Base-by-base conservation (phyloP, 2,888 invertebrate species). In the Tineola bisselliella region DNA sequence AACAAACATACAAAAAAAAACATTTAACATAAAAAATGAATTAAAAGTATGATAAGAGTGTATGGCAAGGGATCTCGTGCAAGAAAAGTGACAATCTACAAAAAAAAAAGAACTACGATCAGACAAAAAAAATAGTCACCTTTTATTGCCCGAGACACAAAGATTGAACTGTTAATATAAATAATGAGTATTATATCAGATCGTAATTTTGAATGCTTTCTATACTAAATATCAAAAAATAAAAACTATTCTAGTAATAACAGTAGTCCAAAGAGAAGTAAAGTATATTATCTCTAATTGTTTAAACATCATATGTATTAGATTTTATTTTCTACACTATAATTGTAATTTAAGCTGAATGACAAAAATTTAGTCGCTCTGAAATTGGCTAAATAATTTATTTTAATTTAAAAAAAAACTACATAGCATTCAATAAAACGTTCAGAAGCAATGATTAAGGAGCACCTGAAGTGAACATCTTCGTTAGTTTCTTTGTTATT, bases 381-480 rank as follows among this genome's bases (percentile, higher is more conserved):
- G 4, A 25, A 25, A 25, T 25, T 6, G n/a, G n/a, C n/a, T n/a
- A n/a, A n/a, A 25, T 25, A 4, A 25, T 25, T 4, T 4, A 25
- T 4, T 25, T 25, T 25, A 25, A 25, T 25, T n/a, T n/a, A n/a
- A n/a, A n/a, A n/a, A 25, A 25, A 25, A 25, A 25, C 25, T 25
- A 25, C 25, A 56, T 17, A 15, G 15, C 48, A 48, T 48, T 48
- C 17, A 48, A 48, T n/a, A 48, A 10, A 48, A 48, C 48, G 48
- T 6, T 17, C 15, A 48, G 11, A 56, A 56, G 31, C 25, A 30
- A 30, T n/a, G 15, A 48, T 48, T 48, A 48, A 48, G 48, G 15
- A 48, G n/a, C 48, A 86, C 86, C 86, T 86, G 79, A 73, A 78
- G 68, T 80, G 76, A 64, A 76, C 73, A 61, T 84, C 84, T 67